phyloP scores from a whole-genome alignment of 2,797 vertebrate genomes.

The Apogon talboti region DNA sequence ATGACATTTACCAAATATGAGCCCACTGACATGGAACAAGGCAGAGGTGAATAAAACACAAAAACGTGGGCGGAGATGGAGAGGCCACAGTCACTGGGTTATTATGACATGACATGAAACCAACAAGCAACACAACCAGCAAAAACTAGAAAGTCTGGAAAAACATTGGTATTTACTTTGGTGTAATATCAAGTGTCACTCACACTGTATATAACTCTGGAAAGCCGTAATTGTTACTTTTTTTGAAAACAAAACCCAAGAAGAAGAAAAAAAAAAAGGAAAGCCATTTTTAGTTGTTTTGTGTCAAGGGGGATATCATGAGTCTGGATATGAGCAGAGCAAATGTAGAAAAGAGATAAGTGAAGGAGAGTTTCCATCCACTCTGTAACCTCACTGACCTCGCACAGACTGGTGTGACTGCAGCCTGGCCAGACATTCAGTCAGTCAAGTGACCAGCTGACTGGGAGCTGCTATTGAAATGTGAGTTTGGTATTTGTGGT shows the following conservation, averaged over 20 bases:
- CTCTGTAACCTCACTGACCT: conserved; percentile 55
- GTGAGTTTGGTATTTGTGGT: conserved; percentile 59
- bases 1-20: conserved; percentile 53
- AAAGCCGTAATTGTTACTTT: conserved; percentile 9
- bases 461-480: conserved; percentile 50
- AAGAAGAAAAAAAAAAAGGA: neutral
- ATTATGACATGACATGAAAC: conserved; percentile 27
- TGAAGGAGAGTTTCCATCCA: conserved; percentile 25
- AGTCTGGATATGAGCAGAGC: conserved; percentile 10
- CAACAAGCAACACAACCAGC: neutral
- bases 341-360: conserved; percentile 5
- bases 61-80: conserved; percentile 28
- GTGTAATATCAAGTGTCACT: neutral
- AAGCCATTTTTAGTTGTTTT: neutral
- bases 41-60: conserved; percentile 19
- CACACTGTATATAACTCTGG: neutral
- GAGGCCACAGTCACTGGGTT: conserved; percentile 8
- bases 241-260: neutral
- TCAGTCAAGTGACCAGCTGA: conserved; percentile 62
- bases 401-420: conserved; percentile 42
- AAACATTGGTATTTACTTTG: neutral
- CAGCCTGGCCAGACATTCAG: conserved; percentile 50
- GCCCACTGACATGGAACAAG: conserved; percentile 39
- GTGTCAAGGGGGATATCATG: neutral
- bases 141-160: neutral